Evolutionary conservation across 2,113 vertebrate species (phyloP), one percentile per base, ranked within the genome.

Genomic region (Eublepharis macularius): DNA sequence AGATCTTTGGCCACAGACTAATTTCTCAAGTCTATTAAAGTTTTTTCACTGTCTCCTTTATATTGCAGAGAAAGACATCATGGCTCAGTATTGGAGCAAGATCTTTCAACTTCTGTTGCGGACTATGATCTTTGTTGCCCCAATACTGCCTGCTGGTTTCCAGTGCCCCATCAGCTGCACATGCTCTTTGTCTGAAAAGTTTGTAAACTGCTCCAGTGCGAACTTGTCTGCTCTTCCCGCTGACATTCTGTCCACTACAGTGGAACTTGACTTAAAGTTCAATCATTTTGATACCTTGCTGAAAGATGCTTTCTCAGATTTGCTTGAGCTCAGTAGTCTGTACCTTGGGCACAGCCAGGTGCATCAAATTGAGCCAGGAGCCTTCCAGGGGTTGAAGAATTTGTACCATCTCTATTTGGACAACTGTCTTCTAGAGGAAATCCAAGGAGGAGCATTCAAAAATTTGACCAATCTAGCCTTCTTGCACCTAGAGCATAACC

Each of bases 401-500:
- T 29, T 87, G 36, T 41, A 70, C 11, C 73, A 83, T 32, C 80
- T 92, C 26, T 84, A 93, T 43, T 57, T 84, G 34, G 87, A 76
- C 69, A 51, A 47, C 73, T 88, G 49, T 41, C 45, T 82, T 43
- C 47, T 92, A 1, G 26, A 76, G 41, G 43, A 66, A 2, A 21
- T 92, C 43, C 39, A 86, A 68, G 45, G 29, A 11, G 87, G 76
- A 3, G 69, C 65, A 10, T 92, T 92, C 51, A 34, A 60, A 24
- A 80, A 87, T 9, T 70, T 89, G 65, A 87, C 79, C 47, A 77
- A 21, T 26, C 32, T 92, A 8, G 49, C 77, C 16, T 90, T 81
- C n/a, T 76, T 92, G 2, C 68, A 90, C 14, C 80, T 92, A 68
- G 36, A 87, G 26, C 72, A 89, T 79, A 92, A 92, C 68, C 81